Base-by-base conservation (phyloP, 2,113 vertebrate species). In the Azemiops feae region DNA sequence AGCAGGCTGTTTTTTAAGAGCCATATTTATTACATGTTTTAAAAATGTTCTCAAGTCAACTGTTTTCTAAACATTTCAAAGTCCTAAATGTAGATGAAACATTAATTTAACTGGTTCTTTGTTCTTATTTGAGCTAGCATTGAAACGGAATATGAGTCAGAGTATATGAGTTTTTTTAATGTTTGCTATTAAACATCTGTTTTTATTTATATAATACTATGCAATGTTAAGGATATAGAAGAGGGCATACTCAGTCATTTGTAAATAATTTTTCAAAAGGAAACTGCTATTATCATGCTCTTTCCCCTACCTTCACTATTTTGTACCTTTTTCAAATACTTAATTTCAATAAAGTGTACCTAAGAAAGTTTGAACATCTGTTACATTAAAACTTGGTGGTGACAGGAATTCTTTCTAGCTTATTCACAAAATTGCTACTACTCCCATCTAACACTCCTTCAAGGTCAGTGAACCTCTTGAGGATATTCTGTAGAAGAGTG, bases 51-150 rank as follows among this genome's bases (percentile, higher is more conserved):
- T 91, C 34, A 91, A 64, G 0, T n/a, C 20, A 64, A n/a, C 94
- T 93, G 53, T n/a, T 91, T 92, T 92, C 27, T 81, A 91, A 91
- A 90, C 3, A 14, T 94, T 95, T 93, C 88, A 95, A 94, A 94
- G 9, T 39, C 91, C 22, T 92, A 89, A 92, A 58, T 89, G 6
- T 20, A 0, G 91, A 1, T 58, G 92, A 58, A 89, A 30, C 87
- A 55, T 27, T 94, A 3, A 89, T 92, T 93, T 89, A 86, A 47
- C 43, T 0, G 0, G 6, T 0, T 2, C 91, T 93, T 81, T 93
- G 57, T 23, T 91, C 69, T 23, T 58, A 93, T 16, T 92, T 94
- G 89, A 85, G 27, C 43, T 22, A 53, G 60, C 53, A 55, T 1
- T 89, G 47, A 88, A 94, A 94, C 90, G 22, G 94, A 93, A 12